Conservation (phyloP, 2,113 vertebrate genomes). For the Apodemus sylvaticus region DNA sequence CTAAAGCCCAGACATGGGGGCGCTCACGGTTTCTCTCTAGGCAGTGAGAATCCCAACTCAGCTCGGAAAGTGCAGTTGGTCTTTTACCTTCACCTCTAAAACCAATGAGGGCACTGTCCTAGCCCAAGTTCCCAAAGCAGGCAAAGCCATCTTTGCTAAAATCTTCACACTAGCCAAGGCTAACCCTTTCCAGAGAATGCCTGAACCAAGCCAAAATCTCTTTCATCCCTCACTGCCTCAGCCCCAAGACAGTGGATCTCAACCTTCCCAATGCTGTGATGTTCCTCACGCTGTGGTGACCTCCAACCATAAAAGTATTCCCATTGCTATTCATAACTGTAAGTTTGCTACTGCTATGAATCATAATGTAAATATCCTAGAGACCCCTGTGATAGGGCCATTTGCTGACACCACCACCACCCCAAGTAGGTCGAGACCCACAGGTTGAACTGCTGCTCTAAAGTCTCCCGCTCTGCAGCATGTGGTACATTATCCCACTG, state of each 20-base stretch:
- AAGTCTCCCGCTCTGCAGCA: not conserved
- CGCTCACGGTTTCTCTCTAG: not conserved
- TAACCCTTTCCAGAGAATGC: not conserved
- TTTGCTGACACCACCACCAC: not conserved
- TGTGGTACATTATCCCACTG: not conserved
- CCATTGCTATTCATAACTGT: not conserved
- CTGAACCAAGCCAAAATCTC: not conserved
- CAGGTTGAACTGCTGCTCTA: not conserved
- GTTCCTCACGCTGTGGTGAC: not conserved
- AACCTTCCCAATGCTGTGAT: not conserved
- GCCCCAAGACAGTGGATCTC: not conserved
- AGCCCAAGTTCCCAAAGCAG: not conserved
- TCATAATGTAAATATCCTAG: not conserved
- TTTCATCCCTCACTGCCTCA: not conserved
- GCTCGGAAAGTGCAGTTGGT: not conserved
- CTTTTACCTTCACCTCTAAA: not conserved
- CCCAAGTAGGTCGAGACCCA: not conserved
- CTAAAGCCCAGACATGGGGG: not conserved
- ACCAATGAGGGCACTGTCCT: not conserved
- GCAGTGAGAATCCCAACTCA: not conserved
- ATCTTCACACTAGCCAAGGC: not conserved
- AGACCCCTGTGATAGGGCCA: not conserved
- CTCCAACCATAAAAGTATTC: not conserved
- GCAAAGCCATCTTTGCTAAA: not conserved
- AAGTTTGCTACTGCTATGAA: not conserved